phyloP scores from a whole-genome alignment of 2,113 vertebrate species.

The Lipophrys pholis region DNA sequence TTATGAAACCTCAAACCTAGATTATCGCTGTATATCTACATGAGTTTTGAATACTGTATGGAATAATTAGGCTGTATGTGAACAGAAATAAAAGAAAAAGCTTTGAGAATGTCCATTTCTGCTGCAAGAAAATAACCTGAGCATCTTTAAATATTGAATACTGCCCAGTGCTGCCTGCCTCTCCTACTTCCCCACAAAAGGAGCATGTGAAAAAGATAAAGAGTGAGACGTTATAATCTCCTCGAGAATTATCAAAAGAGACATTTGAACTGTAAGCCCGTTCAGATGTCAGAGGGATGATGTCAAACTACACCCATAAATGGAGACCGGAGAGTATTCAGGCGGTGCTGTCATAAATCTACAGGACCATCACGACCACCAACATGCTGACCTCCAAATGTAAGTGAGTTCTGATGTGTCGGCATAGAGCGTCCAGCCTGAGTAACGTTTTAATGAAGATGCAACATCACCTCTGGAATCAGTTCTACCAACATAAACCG shows the following conservation, averaged over 20 bases:
- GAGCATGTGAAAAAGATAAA: slow-evolving; percentile 7
- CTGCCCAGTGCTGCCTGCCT: neutral
- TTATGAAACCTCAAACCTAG: slow-evolving; percentile 16
- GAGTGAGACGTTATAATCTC: slow-evolving; percentile 18
- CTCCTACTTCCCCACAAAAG: neutral
- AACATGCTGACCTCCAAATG: neutral
- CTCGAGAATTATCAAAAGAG: slow-evolving; percentile 20
- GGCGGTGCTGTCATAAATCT: slow-evolving; percentile 9
- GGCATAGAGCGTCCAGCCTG: neutral
- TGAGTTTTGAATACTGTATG: neutral
- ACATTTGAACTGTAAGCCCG: slow-evolving; percentile 19
- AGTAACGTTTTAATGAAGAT: neutral
- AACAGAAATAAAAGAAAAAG: neutral
- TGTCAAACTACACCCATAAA: slow-evolving; percentile 8
- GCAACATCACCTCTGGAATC: neutral
- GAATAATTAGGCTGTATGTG: neutral
- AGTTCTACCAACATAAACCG: too few relatives aligned
- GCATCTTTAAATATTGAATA: neutral
- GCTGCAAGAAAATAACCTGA: neutral
- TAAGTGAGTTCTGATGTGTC: slow-evolving; percentile 14
- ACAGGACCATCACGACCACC: slow-evolving; percentile 3
- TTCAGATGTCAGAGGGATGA: slow-evolving; percentile 35
- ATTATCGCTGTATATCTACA: neutral
- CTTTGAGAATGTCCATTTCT: neutral
- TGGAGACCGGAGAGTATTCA: neutral